A percentile compares a stretch with the other conserved stretches of the same genome.
Conservation (phyloP, 2,797 vertebrate species). For the Schizothorax lantsangensis region DNA sequence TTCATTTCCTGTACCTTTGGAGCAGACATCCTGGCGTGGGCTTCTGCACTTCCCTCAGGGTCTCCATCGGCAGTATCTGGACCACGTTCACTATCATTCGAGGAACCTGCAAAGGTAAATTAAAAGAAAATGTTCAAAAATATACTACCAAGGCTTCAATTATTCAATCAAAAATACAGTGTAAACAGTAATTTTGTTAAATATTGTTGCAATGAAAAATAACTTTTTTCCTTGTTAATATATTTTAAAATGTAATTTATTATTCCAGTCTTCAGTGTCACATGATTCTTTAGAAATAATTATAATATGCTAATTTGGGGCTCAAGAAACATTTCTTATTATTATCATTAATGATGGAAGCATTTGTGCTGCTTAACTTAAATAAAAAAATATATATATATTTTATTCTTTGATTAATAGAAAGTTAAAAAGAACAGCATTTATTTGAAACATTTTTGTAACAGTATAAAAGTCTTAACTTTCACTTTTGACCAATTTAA, state of each 20-base stretch:
- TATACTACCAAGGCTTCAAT: neutral
- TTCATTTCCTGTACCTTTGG: constrained; percentile 69
- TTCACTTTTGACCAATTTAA: neutral
- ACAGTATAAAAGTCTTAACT: neutral
- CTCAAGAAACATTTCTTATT: neutral
- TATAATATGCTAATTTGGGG: neutral
- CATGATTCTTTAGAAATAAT: neutral
- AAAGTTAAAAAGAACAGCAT: neutral
- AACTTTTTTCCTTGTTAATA: neutral
- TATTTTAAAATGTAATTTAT: neutral
- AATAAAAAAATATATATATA: no score
- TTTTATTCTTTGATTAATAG: neutral
- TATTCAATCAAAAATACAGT: neutral
- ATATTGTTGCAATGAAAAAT: neutral
- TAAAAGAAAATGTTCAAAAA: neutral
- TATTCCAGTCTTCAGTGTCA: neutral
- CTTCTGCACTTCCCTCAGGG: constrained; percentile 79
- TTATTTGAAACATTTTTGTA: neutral
- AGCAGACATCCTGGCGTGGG: constrained; percentile 79
- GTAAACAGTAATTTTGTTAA: neutral
- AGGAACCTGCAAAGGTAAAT: constrained; percentile 74
- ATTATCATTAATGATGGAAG: neutral
- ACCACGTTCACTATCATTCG: constrained; percentile 83
- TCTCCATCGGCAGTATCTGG: constrained; percentile 79
- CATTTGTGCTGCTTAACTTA: neutral